Evolutionary conservation across 1,140 invertebrate genomes (phyloP).

Genomic region (Solen grandis): DNA sequence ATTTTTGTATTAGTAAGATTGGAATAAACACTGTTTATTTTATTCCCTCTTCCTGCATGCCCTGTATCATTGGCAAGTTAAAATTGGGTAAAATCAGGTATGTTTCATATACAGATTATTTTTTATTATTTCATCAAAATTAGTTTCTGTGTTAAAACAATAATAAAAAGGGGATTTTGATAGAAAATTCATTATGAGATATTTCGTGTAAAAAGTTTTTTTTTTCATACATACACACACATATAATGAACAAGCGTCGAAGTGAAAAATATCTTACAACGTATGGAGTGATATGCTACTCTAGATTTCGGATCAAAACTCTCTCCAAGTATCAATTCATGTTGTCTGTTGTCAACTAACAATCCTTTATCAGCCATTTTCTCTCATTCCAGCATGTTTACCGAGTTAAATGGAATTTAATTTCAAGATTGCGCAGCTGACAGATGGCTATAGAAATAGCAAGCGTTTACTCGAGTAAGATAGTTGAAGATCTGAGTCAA

Average conservation of each 20-base stretch:
- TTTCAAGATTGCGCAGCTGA: too few relatives aligned
- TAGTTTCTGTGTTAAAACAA: background rate
- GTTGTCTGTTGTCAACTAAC: constrained; percentile 61
- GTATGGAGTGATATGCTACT: constrained; percentile 73
- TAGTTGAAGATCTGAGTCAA: too few relatives aligned
- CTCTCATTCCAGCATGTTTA: too few relatives aligned
- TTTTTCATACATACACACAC: background rate
- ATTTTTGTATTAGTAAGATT: too few relatives aligned
- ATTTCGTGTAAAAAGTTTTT: background rate
- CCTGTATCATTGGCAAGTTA: too few relatives aligned
- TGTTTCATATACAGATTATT: background rate
- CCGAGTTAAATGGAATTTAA: too few relatives aligned
- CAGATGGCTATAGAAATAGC: too few relatives aligned
- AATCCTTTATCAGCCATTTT: constrained; percentile 55
- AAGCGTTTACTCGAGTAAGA: too few relatives aligned
- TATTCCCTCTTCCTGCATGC: too few relatives aligned
- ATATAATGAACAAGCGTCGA: background rate
- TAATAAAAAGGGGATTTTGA: background rate
- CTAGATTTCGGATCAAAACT: constrained; percentile 69
- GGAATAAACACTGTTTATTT: too few relatives aligned
- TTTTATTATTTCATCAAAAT: background rate
- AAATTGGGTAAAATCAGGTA: background rate
- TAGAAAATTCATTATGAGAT: background rate
- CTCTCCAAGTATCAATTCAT: constrained; percentile 70
- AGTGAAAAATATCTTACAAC: constrained; percentile 65